Evolutionary conservation across 1,140 invertebrate genomes (phyloP), one percentile per base, ranked within the genome.

Genomic region (Drosophila funebris): DNA sequence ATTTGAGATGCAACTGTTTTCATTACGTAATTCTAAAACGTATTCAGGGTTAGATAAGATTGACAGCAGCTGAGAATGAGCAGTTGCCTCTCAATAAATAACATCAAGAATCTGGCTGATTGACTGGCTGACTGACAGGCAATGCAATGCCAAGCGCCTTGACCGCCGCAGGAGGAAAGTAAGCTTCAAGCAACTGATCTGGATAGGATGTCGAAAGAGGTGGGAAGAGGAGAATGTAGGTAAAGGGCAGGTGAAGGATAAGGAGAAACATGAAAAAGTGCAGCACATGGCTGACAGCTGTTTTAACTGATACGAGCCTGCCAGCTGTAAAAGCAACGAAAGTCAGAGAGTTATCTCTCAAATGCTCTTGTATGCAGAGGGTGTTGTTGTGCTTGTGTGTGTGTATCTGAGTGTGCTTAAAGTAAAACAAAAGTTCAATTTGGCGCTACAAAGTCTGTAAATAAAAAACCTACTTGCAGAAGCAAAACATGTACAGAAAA

Each of bases 401-500:
- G 44, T 46, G 72, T 50, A 56, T 46, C 16, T 39, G n/a, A 5
- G 37, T 58, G 16, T 67, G 41, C 46, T 53, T 52, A 44, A 61
- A 68, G 82, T 53, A 73, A 66, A 87, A 87, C 70, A 88, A 88
- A 87, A 87, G 71, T 82, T 87, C 74, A 82, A 88, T 87, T 87
- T 87, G 83, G 78, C 83, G 83, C 82, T 82, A 78, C 83, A 87
- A 87, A 87, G 83, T 88, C 82, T 78, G 82, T 82, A 67, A 67
- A 88, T 78, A 72, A 75, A 78, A 67, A 72, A 82, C 76, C 78
- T 67, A 88, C 83, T 78, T 64, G 74, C 20, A 82, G 37, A 75
- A 60, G 67, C 78, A 88, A 69, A 88, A 78, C 82, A 78, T 87
- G 82, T 70, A 68, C 78, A 52, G 29, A 69, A 69, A 75, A 80